Conservation (phyloP, 35 echinoderm and acorn worm species). For the Acanthaster planci region DNA sequence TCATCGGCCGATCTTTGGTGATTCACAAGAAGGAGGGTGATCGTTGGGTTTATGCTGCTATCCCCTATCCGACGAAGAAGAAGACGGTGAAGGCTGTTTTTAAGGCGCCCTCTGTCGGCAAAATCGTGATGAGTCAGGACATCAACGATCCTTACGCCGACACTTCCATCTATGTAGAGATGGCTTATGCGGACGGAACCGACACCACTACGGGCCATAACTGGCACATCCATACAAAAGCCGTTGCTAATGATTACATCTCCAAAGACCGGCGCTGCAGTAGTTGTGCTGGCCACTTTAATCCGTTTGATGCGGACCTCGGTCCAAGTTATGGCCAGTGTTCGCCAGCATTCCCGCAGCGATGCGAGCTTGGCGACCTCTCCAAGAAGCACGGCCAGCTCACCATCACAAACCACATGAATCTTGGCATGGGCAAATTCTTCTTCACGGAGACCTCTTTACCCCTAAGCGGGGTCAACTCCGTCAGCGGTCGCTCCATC, state of each 20-base stretch:
- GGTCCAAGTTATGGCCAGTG: slow-evolving; percentile 63
- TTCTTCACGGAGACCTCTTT: slow-evolving; percentile 85
- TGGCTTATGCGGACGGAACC: slow-evolving; percentile 74
- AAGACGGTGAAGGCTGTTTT: slow-evolving; percentile 76
- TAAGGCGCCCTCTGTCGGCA: slow-evolving; percentile 67
- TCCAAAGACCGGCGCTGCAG: slow-evolving; percentile 46
- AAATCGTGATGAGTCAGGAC: slow-evolving; percentile 77
- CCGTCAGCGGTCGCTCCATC: slow-evolving; percentile 56
- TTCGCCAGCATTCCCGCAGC: slow-evolving; percentile 48
- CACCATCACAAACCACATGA: slow-evolving; percentile 42
- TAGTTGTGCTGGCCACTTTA: slow-evolving; percentile 69
- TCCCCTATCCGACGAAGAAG: slow-evolving; percentile 66
- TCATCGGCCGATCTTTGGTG: slow-evolving; percentile 77
- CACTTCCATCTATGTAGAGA: slow-evolving; percentile 78
- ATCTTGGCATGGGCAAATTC: slow-evolving; percentile 57
- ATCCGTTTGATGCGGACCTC: slow-evolving; percentile 79
- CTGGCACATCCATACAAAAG: slow-evolving; percentile 82
- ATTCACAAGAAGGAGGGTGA: slow-evolving; percentile 59
- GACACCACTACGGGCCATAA: slow-evolving; percentile 61
- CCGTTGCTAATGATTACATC: slow-evolving; percentile 64
- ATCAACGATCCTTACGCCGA: slow-evolving; percentile 75
- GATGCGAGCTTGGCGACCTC: slow-evolving; percentile 92
- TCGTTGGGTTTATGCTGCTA: slow-evolving; percentile 78
- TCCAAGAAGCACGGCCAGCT: slow-evolving; percentile 73
- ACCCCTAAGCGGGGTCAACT: slow-evolving; percentile 70